Conservation (phyloP, 2,113 vertebrate species). For the Nothoprocta perdicaria region DNA sequence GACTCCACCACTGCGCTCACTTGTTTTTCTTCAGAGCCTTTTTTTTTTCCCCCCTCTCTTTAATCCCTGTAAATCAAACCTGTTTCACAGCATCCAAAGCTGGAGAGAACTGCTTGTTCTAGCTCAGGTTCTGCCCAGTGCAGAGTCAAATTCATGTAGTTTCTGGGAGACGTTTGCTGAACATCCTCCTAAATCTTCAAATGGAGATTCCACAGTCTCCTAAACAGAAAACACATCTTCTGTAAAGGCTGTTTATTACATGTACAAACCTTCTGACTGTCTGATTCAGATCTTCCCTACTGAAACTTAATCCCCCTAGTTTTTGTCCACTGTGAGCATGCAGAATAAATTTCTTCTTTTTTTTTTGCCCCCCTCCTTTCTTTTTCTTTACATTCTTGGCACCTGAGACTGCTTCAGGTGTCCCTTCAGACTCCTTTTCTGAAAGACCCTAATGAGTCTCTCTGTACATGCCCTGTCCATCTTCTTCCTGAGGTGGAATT, state of each 20-base stretch:
- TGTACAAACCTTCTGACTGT: not conserved
- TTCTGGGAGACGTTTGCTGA: not conserved
- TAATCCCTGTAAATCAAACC: not conserved
- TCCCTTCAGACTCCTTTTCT: conserved; percentile 25
- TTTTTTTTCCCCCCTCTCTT: not conserved
- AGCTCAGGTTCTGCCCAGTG: not conserved
- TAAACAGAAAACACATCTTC: not conserved
- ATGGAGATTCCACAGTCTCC: not conserved
- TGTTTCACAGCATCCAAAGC: not conserved
- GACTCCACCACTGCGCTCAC: not conserved
- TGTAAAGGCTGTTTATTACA: not conserved
- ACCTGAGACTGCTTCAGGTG: not conserved
- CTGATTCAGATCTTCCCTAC: not conserved
- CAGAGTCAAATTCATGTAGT: not conserved
- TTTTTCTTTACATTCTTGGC: not conserved
- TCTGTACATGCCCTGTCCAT: not conserved
- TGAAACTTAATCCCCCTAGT: not conserved
- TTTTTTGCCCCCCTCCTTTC: not conserved
- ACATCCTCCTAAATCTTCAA: not conserved
- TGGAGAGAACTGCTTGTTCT: not conserved
- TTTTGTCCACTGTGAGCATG: not conserved
- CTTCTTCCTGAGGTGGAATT: not conserved
- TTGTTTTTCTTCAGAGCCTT: not conserved
- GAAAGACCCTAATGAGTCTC: not conserved
- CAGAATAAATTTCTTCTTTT: not conserved